phyloP scores from a whole-genome alignment of 2,797 vertebrate genomes.

The Cyprinella venusta region DNA sequence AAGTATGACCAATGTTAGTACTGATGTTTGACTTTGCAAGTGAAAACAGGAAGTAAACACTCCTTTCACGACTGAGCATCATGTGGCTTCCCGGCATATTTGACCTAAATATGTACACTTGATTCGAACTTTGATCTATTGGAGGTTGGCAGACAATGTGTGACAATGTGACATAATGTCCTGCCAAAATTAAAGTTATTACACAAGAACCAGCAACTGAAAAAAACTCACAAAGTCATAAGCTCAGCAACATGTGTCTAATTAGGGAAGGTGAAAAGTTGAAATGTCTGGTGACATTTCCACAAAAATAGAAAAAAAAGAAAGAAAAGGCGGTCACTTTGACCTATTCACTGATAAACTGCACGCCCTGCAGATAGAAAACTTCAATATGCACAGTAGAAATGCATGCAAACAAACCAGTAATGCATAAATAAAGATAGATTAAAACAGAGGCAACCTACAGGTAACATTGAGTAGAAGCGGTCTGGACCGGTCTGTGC shows the following conservation, averaged over 20 bases:
- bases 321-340: not conserved
- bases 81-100: constrained; percentile 2
- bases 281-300: constrained; percentile 16
- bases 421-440: not conserved
- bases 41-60: constrained; percentile 19
- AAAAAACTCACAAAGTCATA: constrained; percentile 18
- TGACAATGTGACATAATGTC: constrained; percentile 52
- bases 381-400: not conserved
- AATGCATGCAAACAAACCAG: not conserved
- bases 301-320: not conserved
- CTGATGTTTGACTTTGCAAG: not conserved
- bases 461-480: constrained; percentile 78
- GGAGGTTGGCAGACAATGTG: constrained; percentile 33
- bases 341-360: not conserved
- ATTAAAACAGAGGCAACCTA: constrained; percentile 58
- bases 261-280: constrained; percentile 21
- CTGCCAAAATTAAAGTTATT: constrained; percentile 59
- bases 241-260: constrained; percentile 23
- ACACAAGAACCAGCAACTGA: constrained; percentile 44
- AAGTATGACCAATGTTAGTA: not conserved
- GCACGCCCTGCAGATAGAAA: not conserved
- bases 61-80: not conserved
- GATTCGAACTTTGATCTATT: constrained; percentile 48
- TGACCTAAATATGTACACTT: constrained; percentile 40
- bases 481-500: constrained; percentile 74